A percentile compares a stretch with the other conserved stretches of the same genome.
Conservation (phyloP, 2,113 vertebrate species). For the Periophthalmus modestus region DNA sequence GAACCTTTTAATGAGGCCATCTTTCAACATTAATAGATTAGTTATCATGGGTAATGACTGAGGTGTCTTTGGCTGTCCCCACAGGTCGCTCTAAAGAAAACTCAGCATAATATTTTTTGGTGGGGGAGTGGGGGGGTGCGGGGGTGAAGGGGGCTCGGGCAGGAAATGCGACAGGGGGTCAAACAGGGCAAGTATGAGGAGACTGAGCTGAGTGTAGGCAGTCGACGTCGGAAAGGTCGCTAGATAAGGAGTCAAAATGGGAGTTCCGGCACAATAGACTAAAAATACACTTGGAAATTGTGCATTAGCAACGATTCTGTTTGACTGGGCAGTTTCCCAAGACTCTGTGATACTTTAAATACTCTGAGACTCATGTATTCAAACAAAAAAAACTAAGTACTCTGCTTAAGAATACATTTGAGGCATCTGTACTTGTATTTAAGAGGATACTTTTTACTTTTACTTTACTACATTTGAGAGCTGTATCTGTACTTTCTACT, state of each 20-base stretch:
- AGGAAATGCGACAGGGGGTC: slow-evolving; percentile 58
- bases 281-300: slow-evolving; percentile 7
- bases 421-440: no score
- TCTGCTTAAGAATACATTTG: no score
- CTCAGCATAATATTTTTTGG: slow-evolving; percentile 68
- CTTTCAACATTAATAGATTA: slow-evolving; percentile 80
- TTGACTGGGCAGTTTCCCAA: background rate
- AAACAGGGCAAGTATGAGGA: slow-evolving; percentile 43
- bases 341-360: background rate
- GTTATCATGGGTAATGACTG: slow-evolving; percentile 76
- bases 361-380: background rate
- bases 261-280: slow-evolving; percentile 15
- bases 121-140: slow-evolving; percentile 7
- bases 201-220: slow-evolving; percentile 33
- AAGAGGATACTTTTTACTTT: no score
- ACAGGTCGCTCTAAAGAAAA: slow-evolving; percentile 65
- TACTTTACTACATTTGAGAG: no score
- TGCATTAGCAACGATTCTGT: background rate
- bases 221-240: slow-evolving; percentile 29
- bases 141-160: slow-evolving; percentile 20
- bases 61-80: slow-evolving; percentile 74
- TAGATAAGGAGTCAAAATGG: slow-evolving; percentile 34
- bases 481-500: no score
- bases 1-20: slow-evolving; percentile 82
- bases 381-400: background rate